These are phyloP conservation scores for Trichoplusia ni DNA, from an alignment of 1,140 invertebrate species.

Conservation along the genomic window DNA sequence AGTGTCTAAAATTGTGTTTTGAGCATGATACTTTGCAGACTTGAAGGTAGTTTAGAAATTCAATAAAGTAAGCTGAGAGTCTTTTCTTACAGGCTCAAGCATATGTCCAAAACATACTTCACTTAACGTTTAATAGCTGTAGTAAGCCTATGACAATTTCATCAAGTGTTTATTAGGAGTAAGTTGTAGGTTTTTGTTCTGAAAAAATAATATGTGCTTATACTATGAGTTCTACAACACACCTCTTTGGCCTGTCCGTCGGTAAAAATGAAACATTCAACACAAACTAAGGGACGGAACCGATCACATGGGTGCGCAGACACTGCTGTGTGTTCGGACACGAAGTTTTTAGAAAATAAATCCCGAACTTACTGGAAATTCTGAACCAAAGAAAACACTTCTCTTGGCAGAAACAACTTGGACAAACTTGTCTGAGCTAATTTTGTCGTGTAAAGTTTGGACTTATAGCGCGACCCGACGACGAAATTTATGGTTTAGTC, in stretches of 20 bases:
- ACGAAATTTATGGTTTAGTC: constrained; percentile 5
- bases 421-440: constrained; percentile 11
- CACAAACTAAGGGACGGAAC: background rate
- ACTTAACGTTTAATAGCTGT: too few relatives aligned
- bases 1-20: too few relatives aligned
- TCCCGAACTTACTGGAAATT: background rate
- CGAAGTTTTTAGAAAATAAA: background rate
- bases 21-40: too few relatives aligned
- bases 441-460: constrained; percentile 7
- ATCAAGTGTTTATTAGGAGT: background rate
- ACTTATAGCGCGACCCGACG: background rate
- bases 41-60: too few relatives aligned
- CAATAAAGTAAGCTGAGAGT: too few relatives aligned
- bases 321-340: background rate
- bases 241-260: too few relatives aligned
- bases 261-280: too few relatives aligned
- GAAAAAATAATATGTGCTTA: too few relatives aligned
- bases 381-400: constrained; percentile 7
- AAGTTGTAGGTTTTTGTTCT: too few relatives aligned
- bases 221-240: too few relatives aligned
- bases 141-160: background rate
- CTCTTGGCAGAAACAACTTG: background rate
- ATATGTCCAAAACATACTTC: too few relatives aligned
- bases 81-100: too few relatives aligned
- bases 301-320: background rate